Percentiles rank a stretch among this genome's conserved stretches.
phyloP scores from a whole-genome alignment of 2,888 invertebrate genomes.

The Archips crataeganus region DNA sequence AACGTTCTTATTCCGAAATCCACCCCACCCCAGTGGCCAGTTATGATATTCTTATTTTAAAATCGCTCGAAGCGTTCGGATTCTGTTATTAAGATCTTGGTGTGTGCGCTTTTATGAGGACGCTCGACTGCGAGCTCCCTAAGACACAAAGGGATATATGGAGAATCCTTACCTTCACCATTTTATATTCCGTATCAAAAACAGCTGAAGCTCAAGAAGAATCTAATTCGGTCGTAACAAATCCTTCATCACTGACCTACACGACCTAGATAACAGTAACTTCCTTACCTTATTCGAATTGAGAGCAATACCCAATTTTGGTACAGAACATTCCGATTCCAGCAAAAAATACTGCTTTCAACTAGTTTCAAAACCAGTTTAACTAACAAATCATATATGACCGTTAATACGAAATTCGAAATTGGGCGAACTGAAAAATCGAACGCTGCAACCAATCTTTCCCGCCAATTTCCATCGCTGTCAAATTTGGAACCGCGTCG shows the following conservation, averaged over 20 bases:
- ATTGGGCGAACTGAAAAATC: constrained; percentile 57
- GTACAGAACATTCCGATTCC: constrained; percentile 13
- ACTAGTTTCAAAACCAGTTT: not conserved
- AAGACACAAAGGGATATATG: constrained; percentile 46
- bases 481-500: constrained; percentile 82
- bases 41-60: constrained; percentile 84
- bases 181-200: constrained; percentile 25
- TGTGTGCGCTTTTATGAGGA: constrained; percentile 75
- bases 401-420: constrained; percentile 57
- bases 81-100: constrained; percentile 83
- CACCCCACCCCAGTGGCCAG: constrained; percentile 76
- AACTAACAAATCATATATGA: constrained; percentile 28
- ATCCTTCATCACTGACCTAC: constrained; percentile 65
- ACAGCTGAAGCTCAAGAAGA: constrained; percentile 33
- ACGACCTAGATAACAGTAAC: constrained; percentile 60
- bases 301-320: constrained; percentile 46
- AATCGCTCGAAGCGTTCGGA: constrained; percentile 83
- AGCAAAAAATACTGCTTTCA: not conserved
- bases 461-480: constrained; percentile 86
- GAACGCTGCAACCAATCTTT: constrained; percentile 76
- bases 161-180: constrained; percentile 16
- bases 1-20: constrained; percentile 81
- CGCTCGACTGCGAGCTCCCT: constrained; percentile 40
- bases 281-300: constrained; percentile 47
- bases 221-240: constrained; percentile 47